Evolutionary conservation across 2,113 vertebrate genomes (phyloP).

Genomic region (Podarcis muralis): DNA sequence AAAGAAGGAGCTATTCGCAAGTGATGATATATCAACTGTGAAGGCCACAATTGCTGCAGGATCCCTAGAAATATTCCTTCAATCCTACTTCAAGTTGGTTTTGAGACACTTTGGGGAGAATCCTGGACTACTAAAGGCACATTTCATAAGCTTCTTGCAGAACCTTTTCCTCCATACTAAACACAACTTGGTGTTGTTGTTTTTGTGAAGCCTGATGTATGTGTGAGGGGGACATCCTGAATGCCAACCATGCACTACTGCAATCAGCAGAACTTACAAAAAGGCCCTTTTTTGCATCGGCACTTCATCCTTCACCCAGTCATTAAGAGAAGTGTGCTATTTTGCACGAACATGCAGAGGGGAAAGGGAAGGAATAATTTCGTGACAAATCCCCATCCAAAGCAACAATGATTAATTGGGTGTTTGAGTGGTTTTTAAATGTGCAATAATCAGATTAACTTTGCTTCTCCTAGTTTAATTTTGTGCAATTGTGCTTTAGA

Average conservation of each 20-base stretch:
- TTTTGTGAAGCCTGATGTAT: not conserved
- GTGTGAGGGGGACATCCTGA: not conserved
- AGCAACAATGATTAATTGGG: not conserved
- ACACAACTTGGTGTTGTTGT: not conserved
- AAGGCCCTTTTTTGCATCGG: no score
- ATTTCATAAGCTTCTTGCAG: not conserved
- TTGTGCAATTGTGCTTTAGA: slow-evolving; percentile 1
- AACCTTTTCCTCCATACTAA: not conserved
- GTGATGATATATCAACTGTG: not conserved
- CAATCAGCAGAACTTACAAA: not conserved
- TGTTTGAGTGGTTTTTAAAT: not conserved
- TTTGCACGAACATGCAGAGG: not conserved
- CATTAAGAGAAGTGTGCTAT: not conserved
- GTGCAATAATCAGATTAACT: not conserved
- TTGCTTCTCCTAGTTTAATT: not conserved
- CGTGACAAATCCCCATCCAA: not conserved
- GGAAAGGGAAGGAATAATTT: not conserved
- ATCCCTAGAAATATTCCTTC: not conserved
- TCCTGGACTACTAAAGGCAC: not conserved
- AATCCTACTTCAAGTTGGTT: not conserved
- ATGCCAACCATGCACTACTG: no score
- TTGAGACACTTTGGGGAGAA: not conserved
- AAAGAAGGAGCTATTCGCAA: not conserved
- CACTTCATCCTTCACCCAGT: not conserved
- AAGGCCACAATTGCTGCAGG: not conserved